Percentiles rank a stretch among this genome's conserved stretches.
Evolutionary conservation across 1,140 invertebrate genomes (phyloP).

Genomic region (Nymphalis io): DNA sequence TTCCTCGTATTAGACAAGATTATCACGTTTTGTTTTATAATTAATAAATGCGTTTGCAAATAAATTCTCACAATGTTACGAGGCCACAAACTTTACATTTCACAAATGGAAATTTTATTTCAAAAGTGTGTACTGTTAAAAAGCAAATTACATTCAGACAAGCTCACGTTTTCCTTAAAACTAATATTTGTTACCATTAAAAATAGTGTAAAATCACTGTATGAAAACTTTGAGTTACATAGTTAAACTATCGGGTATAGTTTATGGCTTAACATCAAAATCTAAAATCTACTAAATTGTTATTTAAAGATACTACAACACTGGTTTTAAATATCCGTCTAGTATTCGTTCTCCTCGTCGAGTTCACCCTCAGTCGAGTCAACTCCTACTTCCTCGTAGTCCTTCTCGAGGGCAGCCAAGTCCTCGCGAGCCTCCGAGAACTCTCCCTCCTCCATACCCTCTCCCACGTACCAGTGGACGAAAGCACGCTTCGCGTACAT

Average conservation of each 20-base stretch:
- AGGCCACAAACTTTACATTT: constrained; percentile 57
- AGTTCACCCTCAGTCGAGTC: constrained; percentile 87
- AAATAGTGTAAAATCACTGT: constrained; percentile 25
- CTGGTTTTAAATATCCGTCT: constrained; percentile 38
- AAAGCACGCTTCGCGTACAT: constrained; percentile 90
- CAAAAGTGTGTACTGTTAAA: constrained; percentile 62
- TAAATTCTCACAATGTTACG: constrained; percentile 38
- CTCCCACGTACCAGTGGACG: constrained; percentile 91
- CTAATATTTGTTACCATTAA: constrained; percentile 42
- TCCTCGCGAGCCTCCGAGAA: constrained; percentile 94
- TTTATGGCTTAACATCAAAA: background rate
- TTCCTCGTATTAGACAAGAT: constrained; percentile 36
- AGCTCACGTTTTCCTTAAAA: constrained; percentile 50
- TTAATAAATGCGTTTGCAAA: constrained; percentile 65
- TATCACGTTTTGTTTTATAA: constrained; percentile 59
- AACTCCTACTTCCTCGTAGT: constrained; percentile 91
- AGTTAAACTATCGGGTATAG: constrained; percentile 1
- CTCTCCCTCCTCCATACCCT: constrained; percentile 94
- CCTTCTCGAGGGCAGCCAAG: constrained; percentile 91
- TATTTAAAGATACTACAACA: constrained; percentile 23
- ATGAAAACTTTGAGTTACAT: constrained; percentile 11
- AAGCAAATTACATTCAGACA: constrained; percentile 44
- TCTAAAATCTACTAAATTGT: constrained; percentile 30
- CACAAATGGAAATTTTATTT: constrained; percentile 47
- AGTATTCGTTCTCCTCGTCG: constrained; percentile 82